These are phyloP conservation scores for Columba livia DNA, from an alignment of 2,113 vertebrate genomes.

Conservation along the genomic window DNA sequence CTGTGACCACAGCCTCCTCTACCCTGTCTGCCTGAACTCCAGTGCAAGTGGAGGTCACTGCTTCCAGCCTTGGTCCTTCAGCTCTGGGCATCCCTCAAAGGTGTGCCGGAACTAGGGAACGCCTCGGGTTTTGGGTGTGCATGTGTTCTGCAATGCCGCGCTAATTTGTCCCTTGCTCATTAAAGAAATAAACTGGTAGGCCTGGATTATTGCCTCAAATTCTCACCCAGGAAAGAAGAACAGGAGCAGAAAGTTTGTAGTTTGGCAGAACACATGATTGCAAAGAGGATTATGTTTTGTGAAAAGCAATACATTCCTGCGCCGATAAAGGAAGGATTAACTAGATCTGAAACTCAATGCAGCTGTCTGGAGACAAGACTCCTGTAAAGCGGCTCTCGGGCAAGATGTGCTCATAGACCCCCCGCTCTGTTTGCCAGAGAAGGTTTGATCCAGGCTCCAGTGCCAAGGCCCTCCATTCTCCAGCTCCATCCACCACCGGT, in stretches of 20 bases:
- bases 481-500: background rate
- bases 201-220: constrained; percentile 18
- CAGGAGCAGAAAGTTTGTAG: constrained; percentile 10
- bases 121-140: fast-evolving
- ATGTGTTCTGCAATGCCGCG: fast-evolving
- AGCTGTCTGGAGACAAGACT: background rate
- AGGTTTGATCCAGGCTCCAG: background rate
- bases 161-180: background rate
- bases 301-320: constrained; percentile 35
- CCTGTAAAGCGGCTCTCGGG: background rate
- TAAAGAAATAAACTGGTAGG: background rate
- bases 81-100: background rate
- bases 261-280: constrained; percentile 56
- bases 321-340: constrained; percentile 35
- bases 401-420: background rate
- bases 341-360: background rate
- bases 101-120: fast-evolving
- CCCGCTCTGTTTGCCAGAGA: background rate
- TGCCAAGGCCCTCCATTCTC: background rate
- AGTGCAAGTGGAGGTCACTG: background rate
- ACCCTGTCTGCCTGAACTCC: background rate
- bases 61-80: background rate
- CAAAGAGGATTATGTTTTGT: constrained; percentile 64
- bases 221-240: background rate
- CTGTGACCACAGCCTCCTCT: background rate